Evolutionary conservation across 2,113 vertebrate species (phyloP), one percentile per base, ranked within the genome.

Genomic region (Suncus etruscus): DNA sequence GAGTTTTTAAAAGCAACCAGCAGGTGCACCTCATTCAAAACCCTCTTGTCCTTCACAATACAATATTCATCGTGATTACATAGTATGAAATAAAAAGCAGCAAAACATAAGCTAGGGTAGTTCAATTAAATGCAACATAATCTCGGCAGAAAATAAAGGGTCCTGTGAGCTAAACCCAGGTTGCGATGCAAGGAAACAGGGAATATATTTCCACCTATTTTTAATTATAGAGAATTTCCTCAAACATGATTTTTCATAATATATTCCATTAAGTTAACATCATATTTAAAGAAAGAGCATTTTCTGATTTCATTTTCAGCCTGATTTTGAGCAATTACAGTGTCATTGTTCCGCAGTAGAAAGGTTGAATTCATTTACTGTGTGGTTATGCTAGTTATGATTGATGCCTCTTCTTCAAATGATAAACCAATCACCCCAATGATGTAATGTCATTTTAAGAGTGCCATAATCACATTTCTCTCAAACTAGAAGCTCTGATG

Each of bases 371-470:
- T 99, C 98, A 99, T 99, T 99, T 99, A 98, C 98, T 97, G 97
- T 97, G 97, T 97, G 98, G 98, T 99, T 99, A 98, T 98, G 98
- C 97, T 98, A 98, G 98, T 98, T 98, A 99, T 99, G 99, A 99
- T 99, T 99, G 99, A 99, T 99, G 98, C 98, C 95, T 97, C 98
- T 98, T 98, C 98, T 98, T 98, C 98, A 98, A 99, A 99, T 98
- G 99, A 99, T 99, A 99, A 99, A 99, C 98, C 99, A 99, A 99
- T 99, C 99, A 99, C 98, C 98, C 98, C 97, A 95, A 98, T 99
- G 99, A 99, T 99, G 98, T 99, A 99, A 99, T 99, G 98, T 99
- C 98, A 99, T 99, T 99, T 99, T 99, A 99, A 99, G 98, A 99
- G 99, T 98, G 98, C 98, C 98, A 98, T 99, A 99, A 99, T 99